Conservation (phyloP, 2,797 vertebrate genomes). For the Carduelis carduelis region DNA sequence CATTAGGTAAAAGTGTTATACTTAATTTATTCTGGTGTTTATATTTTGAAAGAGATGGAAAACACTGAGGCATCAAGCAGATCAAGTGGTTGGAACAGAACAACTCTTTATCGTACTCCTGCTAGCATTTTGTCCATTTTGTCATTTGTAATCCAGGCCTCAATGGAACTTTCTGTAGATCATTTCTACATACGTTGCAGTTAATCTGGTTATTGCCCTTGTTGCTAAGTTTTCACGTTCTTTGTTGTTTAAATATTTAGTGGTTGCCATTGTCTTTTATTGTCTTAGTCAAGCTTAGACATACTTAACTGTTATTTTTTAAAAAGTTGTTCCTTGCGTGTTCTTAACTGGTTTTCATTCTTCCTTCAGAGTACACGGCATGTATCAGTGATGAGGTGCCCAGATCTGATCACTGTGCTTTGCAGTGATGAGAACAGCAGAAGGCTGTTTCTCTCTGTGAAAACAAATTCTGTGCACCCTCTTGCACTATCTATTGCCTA, state of each 20-base stretch:
- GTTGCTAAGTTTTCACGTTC: constrained; percentile 2
- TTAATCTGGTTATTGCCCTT: not conserved
- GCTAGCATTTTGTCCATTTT: not conserved
- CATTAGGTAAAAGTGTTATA: not conserved
- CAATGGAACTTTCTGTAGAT: not conserved
- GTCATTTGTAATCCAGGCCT: not conserved
- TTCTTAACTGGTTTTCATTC: not conserved
- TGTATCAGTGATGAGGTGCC: not conserved
- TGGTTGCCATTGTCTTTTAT: not conserved
- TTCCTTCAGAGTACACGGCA: not conserved
- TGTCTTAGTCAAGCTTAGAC: not conserved
- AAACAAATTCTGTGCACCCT: not conserved
- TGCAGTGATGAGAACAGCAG: not conserved
- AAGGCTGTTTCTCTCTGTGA: not conserved
- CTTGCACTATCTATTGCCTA: not conserved
- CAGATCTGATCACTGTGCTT: not conserved
- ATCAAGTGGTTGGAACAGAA: not conserved
- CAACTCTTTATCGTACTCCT: not conserved
- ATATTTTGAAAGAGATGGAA: not conserved
- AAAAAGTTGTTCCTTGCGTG: not conserved
- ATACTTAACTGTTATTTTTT: not conserved
- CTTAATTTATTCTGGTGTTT: not conserved
- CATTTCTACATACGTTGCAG: not conserved
- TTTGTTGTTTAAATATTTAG: constrained; percentile 31
- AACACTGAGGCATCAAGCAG: not conserved